Evolutionary conservation across 1,140 invertebrate species (phyloP), one percentile per base, ranked within the genome.

Genomic region (Callitettix versicolor): DNA sequence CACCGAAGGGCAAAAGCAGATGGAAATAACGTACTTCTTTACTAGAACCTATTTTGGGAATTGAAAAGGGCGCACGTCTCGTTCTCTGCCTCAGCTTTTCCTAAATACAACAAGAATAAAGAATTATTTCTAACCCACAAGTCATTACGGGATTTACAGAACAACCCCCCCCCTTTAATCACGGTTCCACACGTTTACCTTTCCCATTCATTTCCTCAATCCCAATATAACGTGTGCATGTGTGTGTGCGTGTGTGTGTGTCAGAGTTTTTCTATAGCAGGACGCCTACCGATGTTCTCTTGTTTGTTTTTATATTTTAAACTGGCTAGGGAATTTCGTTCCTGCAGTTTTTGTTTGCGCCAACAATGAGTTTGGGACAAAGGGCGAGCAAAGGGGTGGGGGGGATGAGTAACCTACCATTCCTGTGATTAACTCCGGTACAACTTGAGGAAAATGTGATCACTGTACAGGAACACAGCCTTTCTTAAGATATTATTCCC

Each of bases 271-370:
- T 40, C 38, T 40, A 40, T 40, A 40, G 38, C 3, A 17, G 17
- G 38, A 17, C 12, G 38, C 38, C 14, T 17, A 40, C 26, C 26
- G 26, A n/a, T 40, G 12, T 12, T 40, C 38, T 40, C 14, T 40
- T 43, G 17, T 18, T 43, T 43, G 18, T 46, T 46, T 46, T 24
- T 46, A 46, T 46, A 24, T 46, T 46, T 46, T 46, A 46, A 46
- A 46, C 43, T 46, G 43, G 43, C 43, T 46, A 46, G 43, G 43
- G 43, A 46, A 46, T 46, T 46, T 46, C 43, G 43, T 46, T 46
- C 21, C 43, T 46, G 43, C 12, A 46, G 26, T 21, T 46, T 46
- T 46, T 46, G 43, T 46, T 46, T n/a, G 26, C 14, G 43, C 21
- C 14, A 46, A 46, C 43, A 46, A 46, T 46, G 20, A 24, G 9